Percentiles rank a stretch among this genome's conserved stretches.
Evolutionary conservation across 2,113 vertebrate genomes (phyloP).

Genomic region (Microcebus lehilahytsara): DNA sequence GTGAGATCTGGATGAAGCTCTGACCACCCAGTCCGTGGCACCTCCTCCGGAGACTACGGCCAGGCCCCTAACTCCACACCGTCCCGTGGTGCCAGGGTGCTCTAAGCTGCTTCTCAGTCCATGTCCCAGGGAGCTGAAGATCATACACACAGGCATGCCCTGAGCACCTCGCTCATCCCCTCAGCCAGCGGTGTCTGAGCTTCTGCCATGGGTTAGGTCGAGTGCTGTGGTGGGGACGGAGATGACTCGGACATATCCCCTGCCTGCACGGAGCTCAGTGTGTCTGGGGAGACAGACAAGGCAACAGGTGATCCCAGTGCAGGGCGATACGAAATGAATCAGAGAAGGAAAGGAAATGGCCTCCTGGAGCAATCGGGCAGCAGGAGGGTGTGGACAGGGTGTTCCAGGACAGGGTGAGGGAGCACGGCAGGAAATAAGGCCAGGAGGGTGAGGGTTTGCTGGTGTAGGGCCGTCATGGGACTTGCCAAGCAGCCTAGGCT

Average conservation of each 20-base stretch:
- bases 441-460: background rate
- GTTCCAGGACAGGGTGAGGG: background rate
- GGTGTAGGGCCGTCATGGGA: rapidly evolving
- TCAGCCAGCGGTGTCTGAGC: background rate
- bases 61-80: background rate
- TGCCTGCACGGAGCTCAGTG: background rate
- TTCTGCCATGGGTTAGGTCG: background rate
- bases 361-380: background rate
- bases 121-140: background rate
- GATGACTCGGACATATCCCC: background rate
- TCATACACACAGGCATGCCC: background rate
- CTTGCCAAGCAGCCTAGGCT: background rate
- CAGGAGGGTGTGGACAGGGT: background rate
- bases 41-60: background rate
- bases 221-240: background rate
- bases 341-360: background rate
- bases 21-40: background rate
- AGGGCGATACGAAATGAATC: background rate
- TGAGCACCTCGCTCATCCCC: background rate
- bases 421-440: background rate
- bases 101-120: background rate
- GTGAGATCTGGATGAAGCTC: background rate
- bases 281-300: background rate
- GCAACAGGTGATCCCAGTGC: background rate
- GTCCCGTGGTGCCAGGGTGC: background rate